Conservation (phyloP, 2,797 vertebrate species). For the Galago senegalensis region DNA sequence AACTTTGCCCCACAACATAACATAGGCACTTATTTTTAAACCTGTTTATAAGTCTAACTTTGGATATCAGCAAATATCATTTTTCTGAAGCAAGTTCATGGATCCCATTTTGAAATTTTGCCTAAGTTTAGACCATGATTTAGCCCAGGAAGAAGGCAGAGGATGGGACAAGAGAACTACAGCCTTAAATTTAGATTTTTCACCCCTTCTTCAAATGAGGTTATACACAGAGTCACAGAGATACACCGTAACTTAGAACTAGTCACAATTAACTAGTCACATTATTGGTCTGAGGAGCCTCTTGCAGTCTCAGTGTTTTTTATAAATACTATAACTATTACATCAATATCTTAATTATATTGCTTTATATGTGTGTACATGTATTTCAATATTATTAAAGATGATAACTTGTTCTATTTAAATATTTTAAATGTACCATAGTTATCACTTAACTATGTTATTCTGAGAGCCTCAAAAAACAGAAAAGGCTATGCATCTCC, state of each 20-base stretch:
- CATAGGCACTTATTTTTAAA: slow-evolving; percentile 10
- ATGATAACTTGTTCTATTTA: slow-evolving; percentile 20
- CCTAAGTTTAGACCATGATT: slow-evolving; percentile 6
- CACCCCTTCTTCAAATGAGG: not conserved
- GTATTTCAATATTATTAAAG: not conserved
- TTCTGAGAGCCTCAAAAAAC: not conserved
- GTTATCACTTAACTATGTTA: slow-evolving; percentile 24
- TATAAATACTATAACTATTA: not conserved
- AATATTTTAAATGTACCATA: not conserved
- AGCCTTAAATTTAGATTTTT: slow-evolving; percentile 45
- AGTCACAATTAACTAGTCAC: not conserved
- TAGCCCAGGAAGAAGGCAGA: not conserved
- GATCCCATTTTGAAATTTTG: slow-evolving; percentile 42
- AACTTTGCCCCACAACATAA: not conserved
- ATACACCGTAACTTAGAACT: not conserved
- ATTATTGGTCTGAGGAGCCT: not conserved
- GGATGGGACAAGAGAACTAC: not conserved
- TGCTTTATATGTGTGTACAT: not conserved
- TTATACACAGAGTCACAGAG: not conserved
- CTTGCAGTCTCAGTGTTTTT: not conserved
- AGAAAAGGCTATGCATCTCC: not conserved
- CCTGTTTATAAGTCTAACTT: not conserved
- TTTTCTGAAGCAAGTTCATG: slow-evolving; percentile 5
- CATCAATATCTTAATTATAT: not conserved
- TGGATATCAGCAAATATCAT: not conserved